Evolutionary conservation across 2,113 vertebrate genomes (phyloP).

Genomic region (Erythrocercus mccallii): DNA sequence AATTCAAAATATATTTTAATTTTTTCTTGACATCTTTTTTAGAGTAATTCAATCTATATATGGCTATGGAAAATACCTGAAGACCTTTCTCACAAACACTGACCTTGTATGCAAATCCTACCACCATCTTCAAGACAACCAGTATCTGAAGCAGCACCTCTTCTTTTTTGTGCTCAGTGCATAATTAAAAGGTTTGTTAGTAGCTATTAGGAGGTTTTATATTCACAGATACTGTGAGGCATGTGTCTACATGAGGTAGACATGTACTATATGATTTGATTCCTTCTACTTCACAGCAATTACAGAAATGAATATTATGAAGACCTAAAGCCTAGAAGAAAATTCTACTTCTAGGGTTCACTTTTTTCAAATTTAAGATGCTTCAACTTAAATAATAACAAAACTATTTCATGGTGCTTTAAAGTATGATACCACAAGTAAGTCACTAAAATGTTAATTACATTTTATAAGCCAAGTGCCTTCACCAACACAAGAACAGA

Average conservation of each 20-base stretch:
- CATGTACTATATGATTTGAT: background rate
- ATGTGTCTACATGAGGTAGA: background rate
- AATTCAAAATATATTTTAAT: background rate
- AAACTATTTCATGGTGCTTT: background rate
- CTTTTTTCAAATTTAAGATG: background rate
- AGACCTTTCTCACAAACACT: background rate
- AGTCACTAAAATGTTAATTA: background rate
- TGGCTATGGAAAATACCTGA: background rate
- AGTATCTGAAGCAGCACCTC: background rate
- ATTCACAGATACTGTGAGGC: background rate
- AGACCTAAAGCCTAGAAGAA: background rate
- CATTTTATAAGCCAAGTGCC: background rate
- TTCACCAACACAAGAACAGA: background rate
- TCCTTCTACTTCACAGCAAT: background rate
- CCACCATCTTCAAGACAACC: background rate
- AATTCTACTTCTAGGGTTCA: background rate
- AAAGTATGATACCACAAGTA: background rate
- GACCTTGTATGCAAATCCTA: background rate
- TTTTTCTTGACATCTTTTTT: background rate
- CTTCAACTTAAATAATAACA: background rate
- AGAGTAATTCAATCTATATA: background rate
- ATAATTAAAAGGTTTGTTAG: background rate
- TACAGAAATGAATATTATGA: background rate
- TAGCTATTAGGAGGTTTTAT: background rate
- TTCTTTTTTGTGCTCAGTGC: background rate